Base-by-base conservation (phyloP, 2,888 invertebrate species). In the Meandrusa payeni region DNA sequence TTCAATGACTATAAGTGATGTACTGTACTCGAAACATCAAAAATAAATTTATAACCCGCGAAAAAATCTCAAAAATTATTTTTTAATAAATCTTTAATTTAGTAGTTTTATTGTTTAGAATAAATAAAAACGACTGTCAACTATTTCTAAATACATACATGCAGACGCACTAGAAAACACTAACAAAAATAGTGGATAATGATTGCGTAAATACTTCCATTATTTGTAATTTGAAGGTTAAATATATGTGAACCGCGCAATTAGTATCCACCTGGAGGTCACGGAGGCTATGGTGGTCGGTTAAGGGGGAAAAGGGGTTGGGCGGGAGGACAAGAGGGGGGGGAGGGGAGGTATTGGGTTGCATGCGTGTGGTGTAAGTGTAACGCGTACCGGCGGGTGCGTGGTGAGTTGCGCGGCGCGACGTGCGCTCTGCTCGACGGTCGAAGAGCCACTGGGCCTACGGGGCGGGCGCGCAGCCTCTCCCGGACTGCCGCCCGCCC, bases 321-420 rank as follows among this genome's bases (percentile, higher is more conserved):
- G 34, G 45, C 7, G 51, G 11, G 24, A 32, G 50, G 27, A 10
- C 23, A 27, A 39, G 52, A 51, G 34, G 42, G 40, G 41, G 51
- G 31, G 9, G 24, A 46, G 46, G 39, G 46, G 40, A 46, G 54
- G 52, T 45, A 54, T 60, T 62, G 63, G 60, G 46, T 47, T 64
- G 74, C 73, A 72, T 78, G 79, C 71, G 71, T 73, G 69, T 75
- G 72, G 68, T 51, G 33, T 43, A 19, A 33, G 58, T 46, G 70
- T 76, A 65, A 68, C 80, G 81, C 82, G 83, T 85, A 85, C 85
- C 83, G 82, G 77, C 78, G 81, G 79, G 78, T 74, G 72, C 69
- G 72, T 66, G 62, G 62, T 66, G 70, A 67, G 73, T 57, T 74
- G 79, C 74, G 76, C 54, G 70, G 65, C 74, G 69, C 77, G 76